These are phyloP conservation scores for Channa striata DNA, from an alignment of 2,797 vertebrate species.

Conservation along the genomic window DNA sequence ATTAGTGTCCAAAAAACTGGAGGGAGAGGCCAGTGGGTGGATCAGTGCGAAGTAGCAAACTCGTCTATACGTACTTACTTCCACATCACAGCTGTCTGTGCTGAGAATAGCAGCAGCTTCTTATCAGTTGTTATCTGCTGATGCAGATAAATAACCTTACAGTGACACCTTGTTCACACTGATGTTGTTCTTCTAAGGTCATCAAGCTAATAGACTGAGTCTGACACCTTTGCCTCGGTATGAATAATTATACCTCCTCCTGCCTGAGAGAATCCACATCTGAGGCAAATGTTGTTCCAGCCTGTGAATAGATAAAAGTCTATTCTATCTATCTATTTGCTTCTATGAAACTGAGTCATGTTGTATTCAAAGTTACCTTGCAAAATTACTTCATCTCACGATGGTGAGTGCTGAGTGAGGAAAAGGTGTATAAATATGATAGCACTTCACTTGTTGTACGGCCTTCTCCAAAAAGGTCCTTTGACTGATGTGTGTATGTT, in stretches of 20 bases:
- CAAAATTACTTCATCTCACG: not conserved
- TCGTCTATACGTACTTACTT: slow-evolving; percentile 25
- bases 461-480: slow-evolving; percentile 9
- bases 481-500: slow-evolving; percentile 42
- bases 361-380: slow-evolving; percentile 9
- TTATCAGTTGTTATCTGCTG: slow-evolving; percentile 16
- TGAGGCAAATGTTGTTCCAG: slow-evolving; percentile 9
- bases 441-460: slow-evolving; percentile 1
- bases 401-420: slow-evolving; percentile 30
- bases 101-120: slow-evolving; percentile 20
- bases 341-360: slow-evolving; percentile 15
- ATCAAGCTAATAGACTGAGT: slow-evolving; percentile 31
- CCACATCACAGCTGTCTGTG: slow-evolving; percentile 12
- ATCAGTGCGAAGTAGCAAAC: slow-evolving; percentile 18
- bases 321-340: slow-evolving; percentile 6
- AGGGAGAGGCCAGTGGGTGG: not conserved
- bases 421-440: slow-evolving; percentile 31
- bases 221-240: slow-evolving; percentile 11
- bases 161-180: not conserved
- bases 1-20: not conserved
- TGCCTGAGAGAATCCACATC: slow-evolving; percentile 25
- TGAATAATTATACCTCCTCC: slow-evolving; percentile 12
- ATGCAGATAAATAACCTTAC: slow-evolving; percentile 17
- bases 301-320: slow-evolving; percentile 29
- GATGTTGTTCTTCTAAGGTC: slow-evolving; percentile 20